A percentile compares a stretch with the other conserved stretches of the same genome.
phyloP scores from a whole-genome alignment of 1,140 invertebrate species.

The Lepidotrigona ventralis region DNA sequence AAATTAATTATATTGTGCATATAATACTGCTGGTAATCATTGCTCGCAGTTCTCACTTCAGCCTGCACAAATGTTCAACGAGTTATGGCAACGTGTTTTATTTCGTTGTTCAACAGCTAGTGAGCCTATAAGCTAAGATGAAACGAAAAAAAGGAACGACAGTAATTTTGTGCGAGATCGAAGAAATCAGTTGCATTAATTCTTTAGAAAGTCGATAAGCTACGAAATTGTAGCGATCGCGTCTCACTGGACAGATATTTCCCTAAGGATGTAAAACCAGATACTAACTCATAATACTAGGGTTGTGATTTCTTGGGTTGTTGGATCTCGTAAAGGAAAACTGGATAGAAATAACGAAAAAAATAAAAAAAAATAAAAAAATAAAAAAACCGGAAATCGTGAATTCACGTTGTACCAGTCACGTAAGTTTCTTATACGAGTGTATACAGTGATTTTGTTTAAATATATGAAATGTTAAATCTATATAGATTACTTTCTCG shows the following conservation, averaged over 20 bases:
- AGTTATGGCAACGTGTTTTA: not conserved
- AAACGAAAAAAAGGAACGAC: slow-evolving; percentile 4
- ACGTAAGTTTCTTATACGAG: not conserved
- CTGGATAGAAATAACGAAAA: not conserved
- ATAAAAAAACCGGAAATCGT: not conserved
- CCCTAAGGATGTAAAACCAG: slow-evolving; percentile 4
- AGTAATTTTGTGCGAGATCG: not conserved
- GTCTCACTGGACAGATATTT: not conserved
- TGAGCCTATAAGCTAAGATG: not conserved
- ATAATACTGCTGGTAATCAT: not conserved
- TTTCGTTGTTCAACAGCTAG: not conserved
- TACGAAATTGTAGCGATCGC: not conserved
- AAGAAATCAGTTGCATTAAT: not conserved
- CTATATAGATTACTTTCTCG: not conserved
- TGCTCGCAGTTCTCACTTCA: not conserved
- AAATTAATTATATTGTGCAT: not conserved
- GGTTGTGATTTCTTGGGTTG: not conserved
- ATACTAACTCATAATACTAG: not conserved
- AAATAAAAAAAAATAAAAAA: not conserved
- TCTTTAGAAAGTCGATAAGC: not conserved
- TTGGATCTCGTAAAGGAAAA: not conserved
- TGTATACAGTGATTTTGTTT: not conserved
- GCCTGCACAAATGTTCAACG: not conserved
- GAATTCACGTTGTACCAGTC: not conserved
- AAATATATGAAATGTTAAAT: not conserved